Evolutionary conservation across 2,888 invertebrate species (phyloP), one percentile per base, ranked within the genome.

Genomic region (Orgyia antiqua): DNA sequence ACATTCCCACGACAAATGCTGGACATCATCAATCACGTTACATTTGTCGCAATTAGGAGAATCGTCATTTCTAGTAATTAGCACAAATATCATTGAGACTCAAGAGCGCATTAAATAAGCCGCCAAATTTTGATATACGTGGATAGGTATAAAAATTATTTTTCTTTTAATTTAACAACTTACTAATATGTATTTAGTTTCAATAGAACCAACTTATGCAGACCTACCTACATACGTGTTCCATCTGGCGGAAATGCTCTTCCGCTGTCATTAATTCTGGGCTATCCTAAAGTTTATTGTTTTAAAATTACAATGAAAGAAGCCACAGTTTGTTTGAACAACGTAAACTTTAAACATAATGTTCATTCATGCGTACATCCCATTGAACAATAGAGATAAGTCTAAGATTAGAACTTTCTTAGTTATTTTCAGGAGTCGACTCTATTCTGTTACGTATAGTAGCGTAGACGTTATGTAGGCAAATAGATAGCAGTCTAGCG

Each of bases 171-270:
- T n/a, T n/a, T n/a, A n/a, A n/a, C n/a, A n/a, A n/a, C n/a, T n/a
- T n/a, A n/a, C n/a, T n/a, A n/a, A n/a, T n/a, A n/a, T n/a, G n/a
- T n/a, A n/a, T n/a, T n/a, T n/a, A n/a, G n/a, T n/a, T n/a, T n/a
- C n/a, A n/a, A n/a, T n/a, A n/a, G n/a, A n/a, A n/a, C n/a, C n/a
- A n/a, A n/a, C n/a, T n/a, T n/a, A n/a, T n/a, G n/a, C n/a, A n/a
- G n/a, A n/a, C n/a, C 29, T 50, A 51, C 47, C 51, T 50, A 62
- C 55, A 66, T 60, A 61, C 65, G 60, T 59, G 62, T 63, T 62
- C 73, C 86, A 86, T 84, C 84, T 86, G 86, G 80, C 84, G 84
- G 84, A 84, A 75, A 82, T 70, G 56, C 67, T 63, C 75, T 79
- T 83, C 83, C 82, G 73, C 63, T 62, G 73, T 71, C 75, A 77